Evolutionary conservation across 2,113 vertebrate species (phyloP).

Genomic region (Oncorhynchus masou): DNA sequence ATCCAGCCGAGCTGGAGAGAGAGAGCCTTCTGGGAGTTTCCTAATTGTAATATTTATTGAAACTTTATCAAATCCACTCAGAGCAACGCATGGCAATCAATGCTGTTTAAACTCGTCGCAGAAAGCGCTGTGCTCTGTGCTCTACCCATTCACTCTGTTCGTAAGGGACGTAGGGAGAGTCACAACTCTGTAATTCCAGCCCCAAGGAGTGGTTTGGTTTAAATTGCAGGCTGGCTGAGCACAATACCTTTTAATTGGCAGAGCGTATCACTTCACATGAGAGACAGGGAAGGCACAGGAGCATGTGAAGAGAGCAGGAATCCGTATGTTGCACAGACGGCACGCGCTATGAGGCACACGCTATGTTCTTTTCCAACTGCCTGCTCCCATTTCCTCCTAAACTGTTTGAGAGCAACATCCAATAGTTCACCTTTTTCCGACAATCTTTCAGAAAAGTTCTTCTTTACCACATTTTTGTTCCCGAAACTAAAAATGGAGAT

Average conservation of each 20-base stretch:
- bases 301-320: conserved; percentile 14
- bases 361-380: conserved; percentile 22
- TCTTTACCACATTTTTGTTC: neutral
- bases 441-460: neutral
- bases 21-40: conserved; percentile 41
- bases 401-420: conserved; percentile 8
- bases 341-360: conserved; percentile 23
- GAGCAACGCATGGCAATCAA: conserved; percentile 61
- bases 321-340: conserved; percentile 24
- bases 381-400: conserved; percentile 5
- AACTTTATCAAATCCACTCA: conserved; percentile 70
- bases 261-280: conserved; percentile 25
- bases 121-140: conserved; percentile 27
- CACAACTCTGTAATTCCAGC: conserved; percentile 48
- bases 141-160: conserved; percentile 31
- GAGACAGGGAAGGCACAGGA: conserved; percentile 3
- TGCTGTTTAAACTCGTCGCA: conserved; percentile 52
- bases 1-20: conserved; percentile 27
- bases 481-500: neutral
- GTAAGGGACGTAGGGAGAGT: conserved; percentile 39
- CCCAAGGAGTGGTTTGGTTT: conserved; percentile 26
- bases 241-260: conserved; percentile 59
- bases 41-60: conserved; percentile 73
- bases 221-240: conserved; percentile 44
- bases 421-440: neutral